Evolutionary conservation across 2,113 vertebrate genomes (phyloP), one percentile per base, ranked within the genome.

Genomic region (Marmota flaviventris): DNA sequence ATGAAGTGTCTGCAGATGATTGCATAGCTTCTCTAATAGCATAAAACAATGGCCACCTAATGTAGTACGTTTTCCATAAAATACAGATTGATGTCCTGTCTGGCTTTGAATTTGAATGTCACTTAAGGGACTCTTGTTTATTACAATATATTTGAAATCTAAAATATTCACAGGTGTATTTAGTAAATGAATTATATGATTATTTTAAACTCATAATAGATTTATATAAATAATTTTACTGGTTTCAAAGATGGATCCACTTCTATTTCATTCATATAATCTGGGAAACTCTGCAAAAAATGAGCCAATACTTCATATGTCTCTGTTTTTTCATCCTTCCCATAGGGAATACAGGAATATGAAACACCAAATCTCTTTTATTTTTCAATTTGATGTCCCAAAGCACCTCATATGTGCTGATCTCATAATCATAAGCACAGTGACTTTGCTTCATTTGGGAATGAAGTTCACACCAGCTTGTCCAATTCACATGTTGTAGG

Each of bases 61-160:
- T 0, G 39, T 9, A 53, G 11, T 51, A 29, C 18, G 42, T 79
- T 84, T 85, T 7, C 8, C 12, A 73, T 79, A 39, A 89, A 16
- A 65, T 75, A 1, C 67, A 77, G 45, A 16, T 20, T 76, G 34
- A 12, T 82, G 25, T 48, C 42, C 56, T 84, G 2, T 75, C 61
- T 45, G 45, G 4, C 12, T 95, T 78, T 93, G 24, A 93, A 85
- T 75, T 10, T 95, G n/a, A 93, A 70, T 17, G 27, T 18, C 14
- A 51, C 1, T 17, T 76, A 4, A 77, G 69, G 6, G 27, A 63
- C 29, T 78, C 1, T 25, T 91, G 63, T 63, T 79, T 61, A 70
- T 17, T 70, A 24, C 16, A 76, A 18, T 4, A 72, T 22, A 70
- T 63, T 90, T 93, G 25, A 91, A 84, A 69, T 85, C 37, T 24